Evolutionary conservation across 1,140 invertebrate species (phyloP).

Genomic region (Zaprionus gabonicus): DNA sequence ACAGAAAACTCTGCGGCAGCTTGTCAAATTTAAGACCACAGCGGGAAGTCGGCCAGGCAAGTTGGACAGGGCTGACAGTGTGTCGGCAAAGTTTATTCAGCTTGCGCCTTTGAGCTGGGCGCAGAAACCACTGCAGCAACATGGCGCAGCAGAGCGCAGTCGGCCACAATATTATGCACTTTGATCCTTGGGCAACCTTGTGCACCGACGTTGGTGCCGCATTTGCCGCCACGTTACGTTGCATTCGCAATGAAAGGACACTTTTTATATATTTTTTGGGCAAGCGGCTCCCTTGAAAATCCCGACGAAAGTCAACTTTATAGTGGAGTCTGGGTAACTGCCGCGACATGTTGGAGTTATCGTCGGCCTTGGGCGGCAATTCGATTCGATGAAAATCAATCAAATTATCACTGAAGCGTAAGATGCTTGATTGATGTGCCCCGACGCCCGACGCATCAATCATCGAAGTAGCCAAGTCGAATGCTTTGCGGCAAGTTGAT

Average conservation of each 20-base stretch:
- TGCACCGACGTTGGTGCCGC: conserved; percentile 9
- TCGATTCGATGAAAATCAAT: conserved; percentile 52
- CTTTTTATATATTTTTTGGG: neutral
- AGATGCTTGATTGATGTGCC: conserved; percentile 56
- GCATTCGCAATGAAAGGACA: conserved; percentile 53
- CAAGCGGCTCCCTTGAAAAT: neutral
- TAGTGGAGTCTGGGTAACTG: conserved; percentile 7
- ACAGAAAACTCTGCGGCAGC: conserved; percentile 15
- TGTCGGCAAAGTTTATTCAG: conserved; percentile 38
- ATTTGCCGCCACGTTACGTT: conserved; percentile 23
- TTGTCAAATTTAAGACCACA: conserved; percentile 40
- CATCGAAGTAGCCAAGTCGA: conserved; percentile 46
- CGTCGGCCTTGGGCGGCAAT: neutral
- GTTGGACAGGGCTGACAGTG: conserved; percentile 10
- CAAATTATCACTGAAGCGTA: conserved; percentile 56
- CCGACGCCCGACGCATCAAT: conserved; percentile 55
- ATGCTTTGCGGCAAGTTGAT: conserved; percentile 31
- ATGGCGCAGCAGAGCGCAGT: conserved; percentile 21
- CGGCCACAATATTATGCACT: conserved; percentile 54
- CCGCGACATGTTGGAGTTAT: conserved; percentile 4
- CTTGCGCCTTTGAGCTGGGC: conserved; percentile 32
- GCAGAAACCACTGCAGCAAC: conserved; percentile 27
- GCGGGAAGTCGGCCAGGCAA: conserved; percentile 9
- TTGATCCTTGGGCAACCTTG: conserved; percentile 42
- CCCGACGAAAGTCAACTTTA: conserved; percentile 19